These are phyloP conservation scores for Teleogryllus oceanicus DNA, from an alignment of 2,888 invertebrate genomes.

Conservation along the genomic window DNA sequence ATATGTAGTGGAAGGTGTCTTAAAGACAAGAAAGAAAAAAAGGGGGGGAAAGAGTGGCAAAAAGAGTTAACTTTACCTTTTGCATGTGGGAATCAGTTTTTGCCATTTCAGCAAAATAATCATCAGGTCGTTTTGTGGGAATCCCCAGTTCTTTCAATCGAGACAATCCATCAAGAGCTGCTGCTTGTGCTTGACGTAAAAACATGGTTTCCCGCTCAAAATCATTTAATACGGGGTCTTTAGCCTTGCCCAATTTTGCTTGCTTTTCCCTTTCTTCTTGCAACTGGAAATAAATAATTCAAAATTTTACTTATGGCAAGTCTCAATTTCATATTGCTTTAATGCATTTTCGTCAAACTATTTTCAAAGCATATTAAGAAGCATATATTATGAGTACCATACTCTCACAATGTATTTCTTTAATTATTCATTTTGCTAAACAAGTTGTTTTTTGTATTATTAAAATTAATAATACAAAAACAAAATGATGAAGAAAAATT, in stretches of 20 bases:
- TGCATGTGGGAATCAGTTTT: constrained; percentile 98
- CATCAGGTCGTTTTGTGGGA: constrained; percentile 82
- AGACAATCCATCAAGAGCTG: constrained; percentile 76
- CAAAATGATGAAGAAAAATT: too few species aligned
- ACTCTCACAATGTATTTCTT: too few species aligned
- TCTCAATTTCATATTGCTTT: too few species aligned
- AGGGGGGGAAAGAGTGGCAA: not conserved
- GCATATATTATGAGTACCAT: too few species aligned
- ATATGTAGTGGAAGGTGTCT: too few species aligned
- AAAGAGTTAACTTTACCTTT: constrained; percentile 53
- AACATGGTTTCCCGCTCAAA: constrained; percentile 87
- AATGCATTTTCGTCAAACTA: too few species aligned
- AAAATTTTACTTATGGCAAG: too few species aligned
- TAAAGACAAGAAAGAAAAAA: too few species aligned
- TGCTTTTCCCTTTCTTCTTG: constrained; percentile 55
- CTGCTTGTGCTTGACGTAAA: constrained; percentile 81
- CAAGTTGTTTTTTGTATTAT: too few species aligned
- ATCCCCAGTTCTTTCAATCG: constrained; percentile 71
- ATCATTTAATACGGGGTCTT: constrained; percentile 83
- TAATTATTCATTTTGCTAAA: too few species aligned
- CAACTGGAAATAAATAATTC: constrained; percentile 52
- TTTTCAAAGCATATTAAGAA: too few species aligned
- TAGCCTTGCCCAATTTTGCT: constrained; percentile 48
- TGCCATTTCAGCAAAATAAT: constrained; percentile 99
- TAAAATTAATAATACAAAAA: too few species aligned